These are phyloP conservation scores for Orthosia incerta DNA, from an alignment of 2,888 invertebrate genomes.

Conservation along the genomic window DNA sequence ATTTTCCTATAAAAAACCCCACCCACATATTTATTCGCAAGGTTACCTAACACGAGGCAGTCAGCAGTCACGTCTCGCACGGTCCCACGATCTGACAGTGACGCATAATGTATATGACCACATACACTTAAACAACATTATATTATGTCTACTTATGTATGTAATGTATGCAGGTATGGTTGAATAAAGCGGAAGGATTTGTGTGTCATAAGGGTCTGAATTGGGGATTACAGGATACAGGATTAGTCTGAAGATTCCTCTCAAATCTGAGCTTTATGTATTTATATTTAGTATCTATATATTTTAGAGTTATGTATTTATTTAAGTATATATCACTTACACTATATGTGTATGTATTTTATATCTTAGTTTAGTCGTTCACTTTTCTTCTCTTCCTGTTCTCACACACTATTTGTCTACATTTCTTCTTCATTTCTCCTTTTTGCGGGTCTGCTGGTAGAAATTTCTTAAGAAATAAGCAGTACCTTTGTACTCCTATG, in stretches of 20 bases:
- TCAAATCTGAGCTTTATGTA: too few relatives aligned
- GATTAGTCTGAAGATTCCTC: neutral
- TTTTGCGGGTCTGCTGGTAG: too few relatives aligned
- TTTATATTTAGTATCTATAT: too few relatives aligned
- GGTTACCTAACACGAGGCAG: constrained; percentile 52
- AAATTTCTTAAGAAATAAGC: too few relatives aligned
- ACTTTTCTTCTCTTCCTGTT: too few relatives aligned
- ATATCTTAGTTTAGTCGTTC: too few relatives aligned
- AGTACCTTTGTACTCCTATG: too few relatives aligned
- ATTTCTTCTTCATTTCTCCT: too few relatives aligned
- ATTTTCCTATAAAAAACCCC: neutral
- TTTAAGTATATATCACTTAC: too few relatives aligned
- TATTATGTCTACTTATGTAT: constrained; percentile 15
- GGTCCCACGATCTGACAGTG: constrained; percentile 64
- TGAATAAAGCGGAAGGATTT: constrained; percentile 28
- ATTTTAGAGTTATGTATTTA: too few relatives aligned
- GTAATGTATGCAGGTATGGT: constrained; percentile 15
- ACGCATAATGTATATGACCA: constrained; percentile 52
- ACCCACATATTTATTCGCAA: constrained; percentile 45
- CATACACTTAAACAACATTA: constrained; percentile 31
- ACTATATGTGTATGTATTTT: too few relatives aligned
- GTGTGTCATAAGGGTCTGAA: constrained; percentile 15
- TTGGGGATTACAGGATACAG: neutral
- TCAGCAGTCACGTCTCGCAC: constrained; percentile 59
- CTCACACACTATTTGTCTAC: too few relatives aligned